Evolutionary conservation across 2,888 invertebrate species (phyloP).

Genomic region (Deilephila elpenor): DNA sequence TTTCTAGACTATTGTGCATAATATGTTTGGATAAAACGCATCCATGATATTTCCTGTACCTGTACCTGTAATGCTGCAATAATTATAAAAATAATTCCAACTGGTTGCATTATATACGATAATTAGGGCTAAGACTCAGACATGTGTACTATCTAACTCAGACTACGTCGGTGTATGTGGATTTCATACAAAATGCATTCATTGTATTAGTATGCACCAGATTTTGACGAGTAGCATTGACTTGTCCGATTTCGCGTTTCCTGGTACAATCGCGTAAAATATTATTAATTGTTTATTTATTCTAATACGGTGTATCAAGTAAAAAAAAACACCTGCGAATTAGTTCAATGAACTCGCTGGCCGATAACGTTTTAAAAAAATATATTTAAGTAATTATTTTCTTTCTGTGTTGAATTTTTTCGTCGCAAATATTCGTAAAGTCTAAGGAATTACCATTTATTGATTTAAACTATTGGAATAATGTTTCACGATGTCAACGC

Average conservation of each 20-base stretch:
- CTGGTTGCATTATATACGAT: too few relatives aligned
- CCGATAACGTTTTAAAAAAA: slow-evolving; percentile 8
- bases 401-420: not conserved
- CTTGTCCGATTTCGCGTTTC: slow-evolving; percentile 57
- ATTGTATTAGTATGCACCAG: slow-evolving; percentile 42
- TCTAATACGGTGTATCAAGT: not conserved
- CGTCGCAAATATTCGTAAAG: not conserved
- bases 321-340: not conserved
- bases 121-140: too few relatives aligned
- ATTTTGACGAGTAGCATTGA: slow-evolving; percentile 54
- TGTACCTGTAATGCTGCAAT: too few relatives aligned
- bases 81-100: too few relatives aligned
- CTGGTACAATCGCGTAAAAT: slow-evolving; percentile 52
- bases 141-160: too few relatives aligned
- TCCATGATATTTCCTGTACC: too few relatives aligned
- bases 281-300: slow-evolving; percentile 7
- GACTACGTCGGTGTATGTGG: not conserved
- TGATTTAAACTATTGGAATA: too few relatives aligned
- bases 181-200: slow-evolving; percentile 34
- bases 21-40: too few relatives aligned
- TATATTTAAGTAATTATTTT: not conserved
- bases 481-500: too few relatives aligned
- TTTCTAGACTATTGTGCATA: too few relatives aligned
- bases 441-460: not conserved
- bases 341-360: not conserved